phyloP scores from a whole-genome alignment of 1,140 invertebrate genomes.

The Drosophila tani region DNA sequence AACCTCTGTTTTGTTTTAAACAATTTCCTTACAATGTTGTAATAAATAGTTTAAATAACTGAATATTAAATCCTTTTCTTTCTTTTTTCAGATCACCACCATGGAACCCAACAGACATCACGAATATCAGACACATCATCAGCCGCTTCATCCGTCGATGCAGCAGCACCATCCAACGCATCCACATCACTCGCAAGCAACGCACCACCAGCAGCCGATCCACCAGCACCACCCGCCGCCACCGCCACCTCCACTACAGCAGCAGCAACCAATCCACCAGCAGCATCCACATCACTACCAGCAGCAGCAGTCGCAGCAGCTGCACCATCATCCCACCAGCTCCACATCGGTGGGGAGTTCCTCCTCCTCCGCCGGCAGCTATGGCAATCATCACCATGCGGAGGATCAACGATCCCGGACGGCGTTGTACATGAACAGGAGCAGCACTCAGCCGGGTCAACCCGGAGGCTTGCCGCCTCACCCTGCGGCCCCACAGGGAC shows the following conservation, averaged over 20 bases:
- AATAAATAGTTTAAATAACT: background rate
- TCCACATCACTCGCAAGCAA: slow-evolving; percentile 43
- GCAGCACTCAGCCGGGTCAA: slow-evolving; percentile 29
- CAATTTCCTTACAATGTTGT: background rate
- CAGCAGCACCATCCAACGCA: slow-evolving; percentile 46
- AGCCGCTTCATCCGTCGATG: slow-evolving; percentile 52
- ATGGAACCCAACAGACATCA: slow-evolving; percentile 81
- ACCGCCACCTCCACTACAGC: slow-evolving; percentile 19
- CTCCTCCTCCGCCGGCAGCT: slow-evolving; percentile 22
- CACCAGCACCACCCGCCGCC: slow-evolving; percentile 58
- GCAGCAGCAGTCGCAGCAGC: slow-evolving; percentile 41
- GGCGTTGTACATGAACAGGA: slow-evolving; percentile 46
- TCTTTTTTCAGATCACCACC: slow-evolving; percentile 52
- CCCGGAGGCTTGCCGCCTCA: slow-evolving; percentile 23
- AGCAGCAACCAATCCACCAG: slow-evolving; percentile 42
- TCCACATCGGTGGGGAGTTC: slow-evolving; percentile 27
- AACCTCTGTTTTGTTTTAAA: too few relatives aligned
- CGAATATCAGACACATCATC: slow-evolving; percentile 80
- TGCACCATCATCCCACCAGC: slow-evolving; percentile 45
- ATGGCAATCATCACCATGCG: slow-evolving; percentile 38
- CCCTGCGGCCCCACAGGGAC: slow-evolving; percentile 5
- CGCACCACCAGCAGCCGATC: slow-evolving; percentile 38
- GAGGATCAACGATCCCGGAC: slow-evolving; percentile 47
- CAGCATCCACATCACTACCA: slow-evolving; percentile 40
- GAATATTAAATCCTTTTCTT: background rate